Conservation (phyloP, 2,888 invertebrate species). For the Amphipoea lucens region DNA sequence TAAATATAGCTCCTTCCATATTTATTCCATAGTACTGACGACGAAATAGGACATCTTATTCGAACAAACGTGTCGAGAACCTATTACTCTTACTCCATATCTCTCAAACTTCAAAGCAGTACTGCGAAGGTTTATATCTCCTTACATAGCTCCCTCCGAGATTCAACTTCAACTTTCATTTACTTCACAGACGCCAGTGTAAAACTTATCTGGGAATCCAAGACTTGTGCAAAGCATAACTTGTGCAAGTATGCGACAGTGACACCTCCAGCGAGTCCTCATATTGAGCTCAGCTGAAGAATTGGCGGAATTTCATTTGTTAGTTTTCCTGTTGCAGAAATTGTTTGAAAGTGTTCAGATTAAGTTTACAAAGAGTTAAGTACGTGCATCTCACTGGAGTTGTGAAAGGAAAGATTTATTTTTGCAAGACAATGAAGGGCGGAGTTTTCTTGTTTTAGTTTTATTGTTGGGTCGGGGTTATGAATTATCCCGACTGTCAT, state of each 20-base stretch:
- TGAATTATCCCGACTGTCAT: not conserved
- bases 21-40: not conserved
- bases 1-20: not conserved
- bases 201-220: conserved; percentile 54
- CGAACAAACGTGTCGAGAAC: conserved; percentile 1
- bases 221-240: conserved; percentile 61
- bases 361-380: conserved; percentile 43
- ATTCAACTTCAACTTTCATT: conserved; percentile 56
- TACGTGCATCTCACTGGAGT: conserved; percentile 37
- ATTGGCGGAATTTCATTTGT: conserved; percentile 60
- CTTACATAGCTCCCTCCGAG: conserved; percentile 26
- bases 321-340: conserved; percentile 56
- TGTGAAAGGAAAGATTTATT: conserved; percentile 27
- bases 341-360: conserved; percentile 52
- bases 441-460: not conserved
- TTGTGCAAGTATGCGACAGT: conserved; percentile 59
- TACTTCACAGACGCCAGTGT: conserved; percentile 33
- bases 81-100: conserved; percentile 5
- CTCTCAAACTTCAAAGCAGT: conserved; percentile 39
- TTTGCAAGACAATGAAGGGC: conserved; percentile 4
- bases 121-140: conserved; percentile 30
- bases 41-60: not conserved
- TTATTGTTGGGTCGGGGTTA: not conserved
- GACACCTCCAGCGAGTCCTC: conserved; percentile 51
- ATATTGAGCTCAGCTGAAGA: conserved; percentile 50